Evolutionary conservation across 2,113 vertebrate genomes (phyloP), one percentile per base, ranked within the genome.

Genomic region (Ptilorrhoa leucosticta): DNA sequence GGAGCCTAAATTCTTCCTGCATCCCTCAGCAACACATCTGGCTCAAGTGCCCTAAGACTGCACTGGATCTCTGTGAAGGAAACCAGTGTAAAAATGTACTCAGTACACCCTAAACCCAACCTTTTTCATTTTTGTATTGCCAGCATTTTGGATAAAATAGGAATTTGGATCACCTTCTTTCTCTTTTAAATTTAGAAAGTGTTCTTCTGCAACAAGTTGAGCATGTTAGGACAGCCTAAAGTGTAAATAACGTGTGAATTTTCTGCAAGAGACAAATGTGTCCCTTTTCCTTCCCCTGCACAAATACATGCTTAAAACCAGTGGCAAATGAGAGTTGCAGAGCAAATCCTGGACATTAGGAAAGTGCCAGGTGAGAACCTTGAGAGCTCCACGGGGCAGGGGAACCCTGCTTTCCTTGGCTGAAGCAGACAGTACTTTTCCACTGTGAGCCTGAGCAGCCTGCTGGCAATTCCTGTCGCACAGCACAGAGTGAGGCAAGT

Each of bases 381-480:
- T 18, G 53, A 53, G 53, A 82, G 14, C 20, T 40, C 28, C 17
- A 12, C 0, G 8, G 45, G 27, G 31, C 37, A n/a, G 45, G 66
- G 81, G 28, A 76, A 3, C 61, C 40, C 51, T 82, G 61, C n/a
- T 53, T 37, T 27, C 3, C 0, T 22, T 44, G 53, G 37, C 76
- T 90, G 61, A 40, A 76, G 47, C 82, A n/a, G 11, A 10, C 19
- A 28, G 51, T 39, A 44, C 60, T 94, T 90, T 95, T 80, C 58
- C 79, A 64, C 50, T n/a, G 39, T 20, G 24, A 91, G 31, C 39
- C 70, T 51, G 15, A 65, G 54, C 56, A 61, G 15, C 57, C 50
- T 85, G 70, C 57, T 76, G 53, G 53, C 75, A 50, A 73, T 77
- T 92, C 85, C 75, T 70, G 79, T 66, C 88, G 63, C 45, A 27